phyloP scores from a whole-genome alignment of 2,888 invertebrate genomes.

The Bellardia bayeri region DNA sequence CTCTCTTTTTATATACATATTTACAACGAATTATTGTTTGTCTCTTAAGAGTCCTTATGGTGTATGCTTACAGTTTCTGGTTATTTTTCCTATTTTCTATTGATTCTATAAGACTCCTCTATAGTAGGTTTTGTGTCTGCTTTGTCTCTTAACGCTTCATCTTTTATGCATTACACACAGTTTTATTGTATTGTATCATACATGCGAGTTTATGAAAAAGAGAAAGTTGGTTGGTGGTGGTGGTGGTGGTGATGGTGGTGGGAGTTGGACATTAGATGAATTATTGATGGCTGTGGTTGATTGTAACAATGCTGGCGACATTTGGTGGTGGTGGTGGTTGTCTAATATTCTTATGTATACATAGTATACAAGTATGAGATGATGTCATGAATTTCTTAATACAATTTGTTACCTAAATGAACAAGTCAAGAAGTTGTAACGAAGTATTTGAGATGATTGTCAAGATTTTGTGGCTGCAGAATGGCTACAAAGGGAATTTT shows the following conservation, averaged over 20 bases:
- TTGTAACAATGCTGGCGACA: neutral
- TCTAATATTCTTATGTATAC: no score
- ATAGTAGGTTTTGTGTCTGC: constrained; percentile 18
- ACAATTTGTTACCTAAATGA: neutral
- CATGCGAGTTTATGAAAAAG: neutral
- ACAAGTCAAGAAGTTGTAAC: neutral
- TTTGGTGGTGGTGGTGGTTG: constrained; percentile 18
- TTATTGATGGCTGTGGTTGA: constrained; percentile 56
- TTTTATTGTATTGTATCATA: constrained; percentile 41
- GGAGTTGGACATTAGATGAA: constrained; percentile 55
- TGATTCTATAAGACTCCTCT: neutral
- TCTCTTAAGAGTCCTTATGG: constrained; percentile 3
- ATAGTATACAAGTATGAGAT: constrained; percentile 21
- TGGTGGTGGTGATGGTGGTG: no score
- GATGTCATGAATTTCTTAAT: constrained; percentile 52
- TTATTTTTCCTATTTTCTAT: constrained; percentile 27
- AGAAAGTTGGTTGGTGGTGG: constrained; percentile 7
- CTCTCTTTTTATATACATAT: neutral
- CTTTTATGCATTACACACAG: constrained; percentile 72
- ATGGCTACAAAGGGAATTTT: no score
- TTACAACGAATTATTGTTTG: neutral
- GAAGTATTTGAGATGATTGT: neutral
- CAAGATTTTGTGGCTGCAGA: no score
- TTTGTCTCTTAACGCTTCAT: constrained; percentile 65
- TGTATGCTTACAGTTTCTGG: neutral